A percentile compares a stretch with the other conserved stretches of the same genome.
Evolutionary conservation across 2,888 invertebrate genomes (phyloP).

Genomic region (Mimumesa dahlbomi): DNA sequence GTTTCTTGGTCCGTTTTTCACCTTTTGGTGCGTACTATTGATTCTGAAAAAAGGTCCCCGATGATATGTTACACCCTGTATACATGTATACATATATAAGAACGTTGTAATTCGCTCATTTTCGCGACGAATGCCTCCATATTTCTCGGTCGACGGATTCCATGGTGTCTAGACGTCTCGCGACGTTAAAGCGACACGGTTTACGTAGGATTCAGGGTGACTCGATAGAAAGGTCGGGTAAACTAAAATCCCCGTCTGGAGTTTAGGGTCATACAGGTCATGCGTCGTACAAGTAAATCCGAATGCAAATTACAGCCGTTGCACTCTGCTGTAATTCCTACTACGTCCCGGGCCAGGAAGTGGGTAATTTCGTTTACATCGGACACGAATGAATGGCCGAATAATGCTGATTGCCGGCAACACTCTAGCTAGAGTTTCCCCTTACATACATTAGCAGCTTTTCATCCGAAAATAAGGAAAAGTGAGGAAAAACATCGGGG

Average conservation of each 20-base stretch:
- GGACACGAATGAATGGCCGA: constrained; percentile 16
- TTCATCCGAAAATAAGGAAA: constrained; percentile 8
- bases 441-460: constrained; percentile 2
- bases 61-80: too few species aligned
- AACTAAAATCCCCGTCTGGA: background rate
- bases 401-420: constrained; percentile 29
- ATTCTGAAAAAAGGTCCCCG: too few species aligned
- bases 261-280: background rate
- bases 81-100: too few species aligned
- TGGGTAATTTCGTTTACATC: constrained; percentile 15
- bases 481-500: background rate
- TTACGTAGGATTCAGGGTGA: background rate
- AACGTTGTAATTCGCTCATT: too few species aligned
- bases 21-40: too few species aligned
- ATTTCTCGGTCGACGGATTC: too few species aligned
- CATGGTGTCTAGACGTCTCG: background rate
- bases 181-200: too few species aligned
- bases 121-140: too few species aligned
- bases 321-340: constrained; percentile 2
- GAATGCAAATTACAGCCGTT: constrained; percentile 27
- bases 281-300: background rate
- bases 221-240: background rate
- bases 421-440: background rate
- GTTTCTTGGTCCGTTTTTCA: too few species aligned
- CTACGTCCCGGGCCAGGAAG: background rate